phyloP scores from a whole-genome alignment of 2,888 invertebrate genomes.

The Auanema freiburgensis region DNA sequence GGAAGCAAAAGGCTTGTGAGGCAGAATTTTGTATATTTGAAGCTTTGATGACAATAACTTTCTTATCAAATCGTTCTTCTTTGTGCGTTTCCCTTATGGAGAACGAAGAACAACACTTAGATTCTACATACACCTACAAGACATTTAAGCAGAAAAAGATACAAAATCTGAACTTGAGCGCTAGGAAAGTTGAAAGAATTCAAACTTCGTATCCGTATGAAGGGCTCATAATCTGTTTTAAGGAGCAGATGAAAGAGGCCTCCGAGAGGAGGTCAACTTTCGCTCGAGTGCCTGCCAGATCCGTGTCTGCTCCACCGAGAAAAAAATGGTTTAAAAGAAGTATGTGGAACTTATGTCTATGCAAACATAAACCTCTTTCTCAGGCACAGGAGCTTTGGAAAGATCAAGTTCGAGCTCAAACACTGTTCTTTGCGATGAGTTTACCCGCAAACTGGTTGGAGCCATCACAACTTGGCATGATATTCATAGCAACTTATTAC shows the following conservation, averaged over 20 bases:
- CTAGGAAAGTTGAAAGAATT: neutral
- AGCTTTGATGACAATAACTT: too few relatives aligned
- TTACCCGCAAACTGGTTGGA: slow-evolving; percentile 50
- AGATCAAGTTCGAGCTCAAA: slow-evolving; percentile 1
- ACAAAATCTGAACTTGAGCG: too few relatives aligned
- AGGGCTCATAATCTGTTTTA: slow-evolving; percentile 2
- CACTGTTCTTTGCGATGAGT: slow-evolving; percentile 33
- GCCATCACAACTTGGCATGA: slow-evolving; percentile 64
- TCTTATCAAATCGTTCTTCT: too few relatives aligned
- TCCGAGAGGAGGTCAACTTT: slow-evolving; percentile 40
- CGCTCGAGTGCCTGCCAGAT: slow-evolving; percentile 29
- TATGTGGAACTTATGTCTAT: slow-evolving; percentile 1
- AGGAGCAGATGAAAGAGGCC: slow-evolving; percentile 15
- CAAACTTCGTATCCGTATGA: neutral
- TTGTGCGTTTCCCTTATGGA: too few relatives aligned
- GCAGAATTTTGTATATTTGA: too few relatives aligned
- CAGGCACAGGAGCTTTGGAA: neutral
- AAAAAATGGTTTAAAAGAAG: slow-evolving; percentile 35
- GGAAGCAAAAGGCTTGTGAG: too few relatives aligned
- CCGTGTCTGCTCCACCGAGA: slow-evolving; percentile 41
- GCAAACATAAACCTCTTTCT: too few relatives aligned
- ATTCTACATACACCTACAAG: too few relatives aligned
- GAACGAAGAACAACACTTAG: too few relatives aligned
- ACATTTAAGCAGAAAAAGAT: too few relatives aligned
- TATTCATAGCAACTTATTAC: slow-evolving; percentile 58